Evolutionary conservation across 2,113 vertebrate genomes (phyloP), one percentile per base, ranked within the genome.

Genomic region (Hyperopisus bebe): DNA sequence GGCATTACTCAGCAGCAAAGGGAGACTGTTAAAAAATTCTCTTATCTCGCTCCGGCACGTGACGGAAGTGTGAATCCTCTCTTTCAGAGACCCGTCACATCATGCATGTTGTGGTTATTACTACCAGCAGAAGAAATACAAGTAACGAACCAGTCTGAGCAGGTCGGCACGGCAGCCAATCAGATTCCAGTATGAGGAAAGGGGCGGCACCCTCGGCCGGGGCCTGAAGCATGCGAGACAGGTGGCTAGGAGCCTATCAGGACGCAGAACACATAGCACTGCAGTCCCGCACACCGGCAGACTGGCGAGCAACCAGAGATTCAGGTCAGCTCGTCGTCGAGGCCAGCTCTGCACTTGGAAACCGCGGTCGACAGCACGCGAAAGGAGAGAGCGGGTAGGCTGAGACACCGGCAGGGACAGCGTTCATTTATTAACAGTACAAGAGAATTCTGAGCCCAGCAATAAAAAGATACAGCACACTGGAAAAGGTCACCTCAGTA

Each of bases 201-300:
- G 94, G 86, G 91, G 77, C 80, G 88, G 90, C 91, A 90, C 86
- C 89, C 90, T 90, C 77, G 66, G 82, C 89, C 58, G 90, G 90
- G 89, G 86, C 90, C 70, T 13, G 51, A 21, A 62, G 74, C 90
- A 80, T 31, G 89, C 87, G 90, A 90, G 90, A 92, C 93, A 94
- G 94, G 95, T 95, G 95, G 95, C 93, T 95, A 94, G 94, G 92
- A 89, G 92, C 90, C 21, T 91, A 93, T 93, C 92, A 90, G 55
- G 88, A 90, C 91, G 91, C 92, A 74, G 92, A 91, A 94, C 94
- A 92, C 94, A 94, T 93, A 93, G 92, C 94, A 96, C 94, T 95
- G 95, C 95, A 95, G 95, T 91, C 93, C 83, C 15, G 86, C 91
- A 90, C 92, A 94, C 94, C 95, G 19, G 95, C 93, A 94, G 39